Percentiles rank a stretch among this genome's conserved stretches.
Evolutionary conservation across 2,113 vertebrate species (phyloP).

Genomic region (Cyrtonyx montezumae): DNA sequence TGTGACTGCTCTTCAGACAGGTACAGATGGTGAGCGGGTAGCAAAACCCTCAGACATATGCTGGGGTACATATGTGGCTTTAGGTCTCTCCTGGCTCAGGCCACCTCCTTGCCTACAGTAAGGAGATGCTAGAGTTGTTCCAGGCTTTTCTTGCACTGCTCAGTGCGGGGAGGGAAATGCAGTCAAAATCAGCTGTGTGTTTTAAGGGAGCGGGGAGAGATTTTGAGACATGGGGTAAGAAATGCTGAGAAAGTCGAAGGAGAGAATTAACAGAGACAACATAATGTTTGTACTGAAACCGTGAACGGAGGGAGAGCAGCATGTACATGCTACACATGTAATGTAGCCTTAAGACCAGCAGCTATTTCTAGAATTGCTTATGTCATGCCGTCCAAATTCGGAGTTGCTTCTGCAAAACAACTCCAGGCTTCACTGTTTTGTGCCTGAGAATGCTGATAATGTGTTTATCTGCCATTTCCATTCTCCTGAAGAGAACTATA

Average conservation of each 20-base stretch:
- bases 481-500: neutral
- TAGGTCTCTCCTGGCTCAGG: constrained; percentile 48
- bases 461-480: constrained; percentile 44
- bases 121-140: constrained; percentile 38
- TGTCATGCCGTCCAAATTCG: neutral
- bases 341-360: constrained; percentile 45
- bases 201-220: neutral
- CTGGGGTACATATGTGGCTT: constrained; percentile 46
- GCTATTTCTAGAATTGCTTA: constrained; percentile 58
- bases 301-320: neutral
- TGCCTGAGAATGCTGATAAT: constrained; percentile 51
- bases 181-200: neutral
- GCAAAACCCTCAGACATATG: constrained; percentile 32
- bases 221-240: neutral
- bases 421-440: constrained; percentile 40
- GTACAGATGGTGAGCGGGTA: constrained; percentile 47
- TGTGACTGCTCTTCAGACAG: constrained; percentile 13
- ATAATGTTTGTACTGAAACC: neutral
- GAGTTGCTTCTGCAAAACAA: constrained; percentile 51
- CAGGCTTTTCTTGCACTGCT: constrained; percentile 35
- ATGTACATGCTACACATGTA: neutral
- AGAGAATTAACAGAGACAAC: neutral
- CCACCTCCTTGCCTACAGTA: neutral
- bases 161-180: neutral
- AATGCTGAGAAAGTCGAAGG: neutral